Evolutionary conservation across 2,113 vertebrate genomes (phyloP).

Genomic region (Oreocharis arfaki): DNA sequence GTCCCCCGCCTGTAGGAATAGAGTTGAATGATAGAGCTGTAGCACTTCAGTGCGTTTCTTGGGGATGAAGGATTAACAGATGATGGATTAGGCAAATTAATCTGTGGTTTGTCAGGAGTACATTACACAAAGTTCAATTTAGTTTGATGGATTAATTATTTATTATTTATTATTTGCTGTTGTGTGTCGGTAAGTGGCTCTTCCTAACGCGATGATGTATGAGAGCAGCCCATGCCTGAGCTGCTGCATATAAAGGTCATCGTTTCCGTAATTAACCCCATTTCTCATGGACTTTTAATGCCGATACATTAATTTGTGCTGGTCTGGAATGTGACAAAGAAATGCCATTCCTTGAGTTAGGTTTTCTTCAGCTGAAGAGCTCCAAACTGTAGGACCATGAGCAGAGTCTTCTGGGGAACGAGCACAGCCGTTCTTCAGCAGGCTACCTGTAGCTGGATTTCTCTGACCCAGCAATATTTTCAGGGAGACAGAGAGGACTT

Average conservation of each 20-base stretch:
- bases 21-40: neutral
- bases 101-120: slow-evolving; percentile 34
- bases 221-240: slow-evolving; percentile 27
- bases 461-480: neutral
- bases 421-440: neutral
- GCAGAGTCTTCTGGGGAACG: neutral
- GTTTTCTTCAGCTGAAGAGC: neutral
- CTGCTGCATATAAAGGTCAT: slow-evolving; percentile 44
- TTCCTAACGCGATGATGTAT: slow-evolving; percentile 50
- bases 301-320: slow-evolving; percentile 8
- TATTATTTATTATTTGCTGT: slow-evolving; percentile 63
- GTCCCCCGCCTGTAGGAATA: neutral
- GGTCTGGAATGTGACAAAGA: slow-evolving; percentile 14
- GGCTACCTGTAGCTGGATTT: neutral
- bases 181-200: slow-evolving; percentile 12
- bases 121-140: slow-evolving; percentile 43
- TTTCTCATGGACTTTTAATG: slow-evolving; percentile 58
- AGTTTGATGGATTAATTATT: slow-evolving; percentile 54
- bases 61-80: slow-evolving; percentile 9
- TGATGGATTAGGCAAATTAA: slow-evolving; percentile 68
- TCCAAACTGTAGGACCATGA: neutral
- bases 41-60: neutral
- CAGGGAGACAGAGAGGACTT: neutral
- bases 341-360: neutral
- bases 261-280: slow-evolving; percentile 52